A percentile compares a stretch with the other conserved stretches of the same genome.
These are phyloP conservation scores for Pandemis corylana DNA, from an alignment of 2,888 invertebrate species.

Conservation along the genomic window DNA sequence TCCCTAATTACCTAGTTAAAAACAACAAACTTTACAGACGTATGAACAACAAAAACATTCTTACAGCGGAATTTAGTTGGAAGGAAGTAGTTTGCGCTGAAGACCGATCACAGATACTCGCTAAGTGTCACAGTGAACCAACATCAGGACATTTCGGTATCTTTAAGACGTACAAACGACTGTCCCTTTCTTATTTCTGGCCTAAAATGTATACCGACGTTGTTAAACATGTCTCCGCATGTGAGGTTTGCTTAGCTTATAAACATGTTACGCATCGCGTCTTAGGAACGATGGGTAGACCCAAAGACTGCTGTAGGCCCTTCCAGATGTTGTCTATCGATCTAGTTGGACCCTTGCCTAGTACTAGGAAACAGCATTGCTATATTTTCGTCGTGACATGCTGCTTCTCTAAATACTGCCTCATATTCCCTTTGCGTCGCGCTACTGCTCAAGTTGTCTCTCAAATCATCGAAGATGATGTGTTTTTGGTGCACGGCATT, in stretches of 20 bases:
- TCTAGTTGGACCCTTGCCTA: not conserved
- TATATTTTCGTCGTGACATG: not conserved
- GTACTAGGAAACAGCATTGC: not conserved
- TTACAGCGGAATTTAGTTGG: too few relatives aligned
- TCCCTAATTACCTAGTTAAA: too few relatives aligned
- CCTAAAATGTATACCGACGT: too few relatives aligned
- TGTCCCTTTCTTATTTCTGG: too few relatives aligned
- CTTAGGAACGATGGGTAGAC: constrained; percentile 14
- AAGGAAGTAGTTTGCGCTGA: too few relatives aligned
- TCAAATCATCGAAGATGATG: constrained; percentile 26
- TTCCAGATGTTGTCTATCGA: not conserved
- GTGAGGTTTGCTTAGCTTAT: too few relatives aligned
- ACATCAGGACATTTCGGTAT: constrained; percentile 44
- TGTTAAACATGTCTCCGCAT: too few relatives aligned
- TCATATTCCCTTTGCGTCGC: not conserved
- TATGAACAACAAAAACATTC: too few relatives aligned
- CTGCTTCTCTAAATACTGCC: not conserved
- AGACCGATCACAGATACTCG: too few relatives aligned
- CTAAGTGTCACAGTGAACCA: constrained; percentile 18
- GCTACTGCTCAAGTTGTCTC: not conserved
- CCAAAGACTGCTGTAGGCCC: not conserved
- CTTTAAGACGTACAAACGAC: constrained; percentile 41
- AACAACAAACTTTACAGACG: too few relatives aligned
- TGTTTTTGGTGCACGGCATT: constrained; percentile 39
- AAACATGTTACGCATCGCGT: constrained; percentile 26